phyloP scores from a whole-genome alignment of 2,113 vertebrate species.

The Otis tarda region DNA sequence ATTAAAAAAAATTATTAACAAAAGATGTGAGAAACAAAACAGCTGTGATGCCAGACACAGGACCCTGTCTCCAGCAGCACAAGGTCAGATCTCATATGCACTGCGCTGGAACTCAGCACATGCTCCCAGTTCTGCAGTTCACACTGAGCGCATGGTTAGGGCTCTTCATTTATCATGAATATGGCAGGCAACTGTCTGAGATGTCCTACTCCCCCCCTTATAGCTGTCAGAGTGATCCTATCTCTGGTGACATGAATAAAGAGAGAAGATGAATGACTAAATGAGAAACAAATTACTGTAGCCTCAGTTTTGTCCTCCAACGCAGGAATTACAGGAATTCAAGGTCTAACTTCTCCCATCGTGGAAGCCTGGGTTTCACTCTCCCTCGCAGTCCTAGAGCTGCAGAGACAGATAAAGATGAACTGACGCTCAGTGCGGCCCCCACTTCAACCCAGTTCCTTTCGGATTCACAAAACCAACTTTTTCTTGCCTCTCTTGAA shows the following conservation, averaged over 20 bases:
- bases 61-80: neutral
- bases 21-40: neutral
- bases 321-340: neutral
- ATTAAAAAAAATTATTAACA: neutral
- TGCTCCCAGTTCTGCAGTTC: accelerated
- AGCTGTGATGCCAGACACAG: neutral
- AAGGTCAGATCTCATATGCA: neutral
- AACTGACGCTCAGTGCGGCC: neutral
- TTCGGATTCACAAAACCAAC: neutral
- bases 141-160: neutral
- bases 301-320: neutral
- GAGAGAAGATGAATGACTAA: constrained; percentile 2
- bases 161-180: neutral
- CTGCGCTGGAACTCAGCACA: neutral
- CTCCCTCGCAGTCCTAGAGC: neutral
- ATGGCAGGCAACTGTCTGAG: neutral
- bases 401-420: neutral
- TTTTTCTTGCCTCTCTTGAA: neutral
- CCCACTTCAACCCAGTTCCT: neutral
- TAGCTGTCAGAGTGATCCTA: neutral
- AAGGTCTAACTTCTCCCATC: neutral
- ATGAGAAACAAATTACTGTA: neutral
- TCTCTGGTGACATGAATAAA: constrained; percentile 2
- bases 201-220: neutral
- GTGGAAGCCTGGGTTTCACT: neutral